A percentile compares a stretch with the other conserved stretches of the same genome.
phyloP scores from a whole-genome alignment of 2,888 invertebrate genomes.

The Coecobrya sp. region DNA sequence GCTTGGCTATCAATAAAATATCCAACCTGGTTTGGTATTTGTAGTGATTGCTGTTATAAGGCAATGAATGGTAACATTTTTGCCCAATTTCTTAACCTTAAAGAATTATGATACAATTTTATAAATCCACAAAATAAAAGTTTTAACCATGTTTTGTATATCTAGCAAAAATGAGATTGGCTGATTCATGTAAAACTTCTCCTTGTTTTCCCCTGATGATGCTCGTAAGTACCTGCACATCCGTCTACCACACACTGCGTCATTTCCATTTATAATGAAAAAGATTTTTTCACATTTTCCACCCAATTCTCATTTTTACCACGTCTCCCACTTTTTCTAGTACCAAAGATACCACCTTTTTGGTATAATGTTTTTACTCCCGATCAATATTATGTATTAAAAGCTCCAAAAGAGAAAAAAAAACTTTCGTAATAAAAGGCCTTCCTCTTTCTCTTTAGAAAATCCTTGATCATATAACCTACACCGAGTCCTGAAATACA shows the following conservation, averaged over 20 bases:
- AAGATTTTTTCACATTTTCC: background rate
- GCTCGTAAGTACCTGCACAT: too few relatives aligned
- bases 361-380: background rate
- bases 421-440: conserved; percentile 4
- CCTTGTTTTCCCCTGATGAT: background rate
- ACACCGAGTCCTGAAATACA: background rate
- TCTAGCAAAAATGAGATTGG: background rate
- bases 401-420: background rate
- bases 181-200: background rate
- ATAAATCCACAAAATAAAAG: too few relatives aligned
- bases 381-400: background rate
- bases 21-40: too few relatives aligned
- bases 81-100: too few relatives aligned
- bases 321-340: background rate
- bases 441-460: background rate
- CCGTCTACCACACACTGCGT: background rate
- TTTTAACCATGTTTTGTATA: too few relatives aligned
- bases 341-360: background rate
- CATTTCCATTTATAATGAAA: background rate
- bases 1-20: too few relatives aligned
- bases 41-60: too few relatives aligned
- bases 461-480: background rate
- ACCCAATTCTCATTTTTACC: background rate
- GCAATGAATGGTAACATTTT: too few relatives aligned
- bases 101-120: too few relatives aligned